These are phyloP conservation scores for Notechis scutatus DNA, from an alignment of 2,113 vertebrate genomes.

Conservation along the genomic window DNA sequence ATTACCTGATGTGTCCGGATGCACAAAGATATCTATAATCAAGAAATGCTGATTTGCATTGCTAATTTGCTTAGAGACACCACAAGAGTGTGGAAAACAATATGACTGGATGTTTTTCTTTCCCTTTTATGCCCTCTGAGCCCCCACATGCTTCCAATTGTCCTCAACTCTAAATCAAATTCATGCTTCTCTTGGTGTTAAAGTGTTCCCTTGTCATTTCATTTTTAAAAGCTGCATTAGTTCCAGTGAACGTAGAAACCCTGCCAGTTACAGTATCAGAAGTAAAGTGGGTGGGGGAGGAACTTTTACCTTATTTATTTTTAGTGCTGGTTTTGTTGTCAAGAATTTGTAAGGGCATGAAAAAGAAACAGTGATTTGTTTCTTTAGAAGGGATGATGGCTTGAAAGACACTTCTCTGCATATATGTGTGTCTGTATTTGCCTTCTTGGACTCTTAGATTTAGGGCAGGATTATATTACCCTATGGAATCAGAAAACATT, in stretches of 20 bases:
- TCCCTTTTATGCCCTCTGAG: not conserved
- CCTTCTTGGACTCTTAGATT: conserved; percentile 64
- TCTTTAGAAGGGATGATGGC: conserved; percentile 29
- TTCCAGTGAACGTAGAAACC: conserved; percentile 54
- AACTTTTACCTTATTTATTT: conserved; percentile 42
- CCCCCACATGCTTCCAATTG: not conserved
- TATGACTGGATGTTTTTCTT: conserved; percentile 9
- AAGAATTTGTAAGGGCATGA: conserved; percentile 26
- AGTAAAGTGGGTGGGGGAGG: conserved; percentile 1
- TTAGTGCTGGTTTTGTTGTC: conserved; percentile 55
- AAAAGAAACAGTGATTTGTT: conserved; percentile 18
- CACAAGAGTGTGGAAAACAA: conserved; percentile 22
- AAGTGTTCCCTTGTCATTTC: conserved; percentile 33
- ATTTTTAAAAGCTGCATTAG: conserved; percentile 49
- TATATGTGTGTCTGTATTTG: conserved; percentile 9
- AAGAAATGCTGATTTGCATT: conserved; percentile 55
- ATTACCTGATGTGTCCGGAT: conserved; percentile 34
- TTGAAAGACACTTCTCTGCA: conserved; percentile 39
- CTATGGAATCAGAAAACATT: conserved; percentile 63
- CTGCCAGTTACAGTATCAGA: conserved; percentile 44
- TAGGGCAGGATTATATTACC: conserved; percentile 73
- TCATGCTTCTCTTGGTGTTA: conserved; percentile 37
- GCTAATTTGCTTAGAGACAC: conserved; percentile 63
- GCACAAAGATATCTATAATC: conserved; percentile 62
- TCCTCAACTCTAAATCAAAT: conserved; percentile 33